Evolutionary conservation across 1,140 invertebrate species (phyloP).

Genomic region (Littorina saxatilis): DNA sequence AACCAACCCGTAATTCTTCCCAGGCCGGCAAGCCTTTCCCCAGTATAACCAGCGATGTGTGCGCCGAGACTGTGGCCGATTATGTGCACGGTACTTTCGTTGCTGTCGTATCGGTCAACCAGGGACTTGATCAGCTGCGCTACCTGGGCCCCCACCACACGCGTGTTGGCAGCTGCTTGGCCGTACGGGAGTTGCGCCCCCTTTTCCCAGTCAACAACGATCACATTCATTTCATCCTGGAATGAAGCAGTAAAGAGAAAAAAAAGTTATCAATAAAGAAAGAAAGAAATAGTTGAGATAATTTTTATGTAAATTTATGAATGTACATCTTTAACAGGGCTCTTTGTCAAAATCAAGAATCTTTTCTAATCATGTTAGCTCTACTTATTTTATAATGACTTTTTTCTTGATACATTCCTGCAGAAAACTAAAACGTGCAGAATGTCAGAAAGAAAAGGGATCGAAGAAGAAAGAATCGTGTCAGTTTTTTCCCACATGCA

Average conservation of each 20-base stretch:
- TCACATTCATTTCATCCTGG: slow-evolving; percentile 80
- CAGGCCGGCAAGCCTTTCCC: slow-evolving; percentile 74
- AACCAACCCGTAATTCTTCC: slow-evolving; percentile 82
- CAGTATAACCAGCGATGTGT: slow-evolving; percentile 71
- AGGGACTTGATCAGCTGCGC: slow-evolving; percentile 80
- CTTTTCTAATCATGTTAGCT: background rate
- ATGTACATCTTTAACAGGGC: background rate
- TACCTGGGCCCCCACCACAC: slow-evolving; percentile 92
- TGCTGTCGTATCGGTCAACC: slow-evolving; percentile 62
- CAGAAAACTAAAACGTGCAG: too few species aligned
- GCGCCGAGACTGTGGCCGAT: slow-evolving; percentile 72
- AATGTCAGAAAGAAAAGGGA: too few species aligned
- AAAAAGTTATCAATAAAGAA: background rate
- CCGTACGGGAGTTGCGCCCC: slow-evolving; percentile 92
- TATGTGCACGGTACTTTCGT: slow-evolving; percentile 52
- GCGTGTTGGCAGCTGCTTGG: slow-evolving; percentile 92
- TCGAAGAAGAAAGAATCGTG: too few species aligned
- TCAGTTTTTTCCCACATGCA: too few species aligned
- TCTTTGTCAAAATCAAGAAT: background rate
- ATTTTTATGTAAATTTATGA: background rate
- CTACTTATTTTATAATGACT: too few species aligned
- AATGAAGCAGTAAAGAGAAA: background rate
- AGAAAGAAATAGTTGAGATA: background rate
- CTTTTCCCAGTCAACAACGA: slow-evolving; percentile 94
- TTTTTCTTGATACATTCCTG: too few species aligned